These are phyloP conservation scores for Neomorphus geoffroyi DNA, from an alignment of 2,797 vertebrate genomes.

Conservation along the genomic window DNA sequence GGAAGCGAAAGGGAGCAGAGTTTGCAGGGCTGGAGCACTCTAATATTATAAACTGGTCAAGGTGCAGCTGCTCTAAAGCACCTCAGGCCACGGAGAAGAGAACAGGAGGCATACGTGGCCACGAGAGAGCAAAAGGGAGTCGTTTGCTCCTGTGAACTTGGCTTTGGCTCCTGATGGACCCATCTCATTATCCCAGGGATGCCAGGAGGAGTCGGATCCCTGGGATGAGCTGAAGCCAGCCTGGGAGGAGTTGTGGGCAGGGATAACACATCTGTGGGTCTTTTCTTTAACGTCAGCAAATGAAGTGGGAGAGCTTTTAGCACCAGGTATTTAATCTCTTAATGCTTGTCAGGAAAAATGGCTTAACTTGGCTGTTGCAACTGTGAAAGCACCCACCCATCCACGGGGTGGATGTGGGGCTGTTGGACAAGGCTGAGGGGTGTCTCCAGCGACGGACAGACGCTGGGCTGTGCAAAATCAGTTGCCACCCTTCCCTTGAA, in stretches of 20 bases:
- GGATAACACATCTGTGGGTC: background rate
- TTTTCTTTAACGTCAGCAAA: background rate
- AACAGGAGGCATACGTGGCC: fast-evolving
- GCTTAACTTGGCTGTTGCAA: background rate
- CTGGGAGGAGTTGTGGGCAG: background rate
- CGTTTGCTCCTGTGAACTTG: background rate
- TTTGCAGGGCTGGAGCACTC: background rate
- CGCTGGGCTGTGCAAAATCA: background rate
- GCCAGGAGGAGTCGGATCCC: background rate
- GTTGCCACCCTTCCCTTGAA: background rate
- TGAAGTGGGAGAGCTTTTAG: background rate
- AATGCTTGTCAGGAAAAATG: background rate
- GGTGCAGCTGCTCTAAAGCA: background rate
- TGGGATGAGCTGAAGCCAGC: background rate
- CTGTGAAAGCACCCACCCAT: fast-evolving
- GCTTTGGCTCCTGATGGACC: background rate
- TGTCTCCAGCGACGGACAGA: background rate
- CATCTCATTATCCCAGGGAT: fast-evolving
- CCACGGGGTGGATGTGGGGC: background rate
- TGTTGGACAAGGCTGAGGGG: fast-evolving
- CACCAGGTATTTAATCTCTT: background rate
- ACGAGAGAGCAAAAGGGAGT: background rate
- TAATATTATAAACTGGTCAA: background rate
- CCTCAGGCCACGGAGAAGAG: background rate
- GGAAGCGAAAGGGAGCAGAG: background rate